Conservation (phyloP, 2,113 vertebrate species). For the Zeus faber region DNA sequence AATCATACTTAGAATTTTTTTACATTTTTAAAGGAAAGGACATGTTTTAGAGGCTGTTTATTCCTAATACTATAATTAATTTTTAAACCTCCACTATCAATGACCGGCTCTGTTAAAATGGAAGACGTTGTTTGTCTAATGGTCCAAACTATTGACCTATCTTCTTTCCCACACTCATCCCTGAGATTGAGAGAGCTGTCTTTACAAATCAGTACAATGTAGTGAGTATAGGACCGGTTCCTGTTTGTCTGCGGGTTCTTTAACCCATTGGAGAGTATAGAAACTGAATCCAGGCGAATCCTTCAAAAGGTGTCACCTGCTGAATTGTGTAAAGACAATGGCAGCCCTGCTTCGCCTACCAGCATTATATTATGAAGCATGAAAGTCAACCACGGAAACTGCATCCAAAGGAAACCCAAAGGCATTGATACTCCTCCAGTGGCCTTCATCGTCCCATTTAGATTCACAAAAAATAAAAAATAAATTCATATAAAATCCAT, state of each 20-base stretch:
- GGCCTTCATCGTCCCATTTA: not conserved
- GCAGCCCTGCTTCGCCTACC: not conserved
- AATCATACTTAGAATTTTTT: too few relatives aligned
- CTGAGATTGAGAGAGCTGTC: slow-evolving; percentile 1
- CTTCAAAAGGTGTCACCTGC: slow-evolving; percentile 14
- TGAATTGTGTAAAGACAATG: slow-evolving; percentile 20
- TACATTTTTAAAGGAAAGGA: too few relatives aligned
- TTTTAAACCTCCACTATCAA: not conserved
- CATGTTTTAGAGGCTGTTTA: too few relatives aligned
- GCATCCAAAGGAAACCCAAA: not conserved
- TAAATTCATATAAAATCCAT: too few relatives aligned
- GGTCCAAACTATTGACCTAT: not conserved
- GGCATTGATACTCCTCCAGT: not conserved
- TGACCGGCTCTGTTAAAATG: not conserved
- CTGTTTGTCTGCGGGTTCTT: slow-evolving; percentile 5
- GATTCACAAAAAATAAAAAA: not conserved
- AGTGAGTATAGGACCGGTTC: slow-evolving; percentile 3
- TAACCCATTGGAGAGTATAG: slow-evolving; percentile 6
- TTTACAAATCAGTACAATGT: slow-evolving; percentile 24
- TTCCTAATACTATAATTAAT: too few relatives aligned
- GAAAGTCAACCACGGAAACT: slow-evolving; percentile 10
- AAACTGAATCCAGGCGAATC: slow-evolving; percentile 31
- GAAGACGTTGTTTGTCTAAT: slow-evolving; percentile 11
- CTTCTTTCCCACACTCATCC: slow-evolving; percentile 15
- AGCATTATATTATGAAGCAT: not conserved